Evolutionary conservation across 2,888 invertebrate species (phyloP), one percentile per base, ranked within the genome.

Genomic region (Osedax fenrisi): DNA sequence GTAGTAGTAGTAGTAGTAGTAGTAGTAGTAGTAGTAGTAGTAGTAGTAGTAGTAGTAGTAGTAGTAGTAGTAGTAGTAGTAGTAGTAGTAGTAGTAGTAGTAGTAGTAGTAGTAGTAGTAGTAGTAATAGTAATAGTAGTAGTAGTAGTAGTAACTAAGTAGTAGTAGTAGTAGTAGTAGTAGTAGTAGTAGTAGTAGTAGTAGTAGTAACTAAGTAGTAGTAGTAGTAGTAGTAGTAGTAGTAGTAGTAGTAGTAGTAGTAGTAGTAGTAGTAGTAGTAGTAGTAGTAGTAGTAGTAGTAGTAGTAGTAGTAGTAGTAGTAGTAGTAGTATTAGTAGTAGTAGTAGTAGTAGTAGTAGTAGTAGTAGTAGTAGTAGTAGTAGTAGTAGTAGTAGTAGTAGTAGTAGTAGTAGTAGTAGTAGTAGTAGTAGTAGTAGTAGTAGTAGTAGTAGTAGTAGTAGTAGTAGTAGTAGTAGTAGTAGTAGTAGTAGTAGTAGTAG

Each of bases 1-100:
- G 56, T 56, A 56, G 56, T 56, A 56, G 56, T 0, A 56, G 0
- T 56, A 56, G 56, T 56, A 0, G 56, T 56, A 56, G 56, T 56
- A 0, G 56, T 56, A 56, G 56, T 56, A 56, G 56, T 56, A 56
- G 56, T 56, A 56, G 0, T 56, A 56, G 56, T 56, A 0, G 56
- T 56, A 56, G 56, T 56, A 0, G 56, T 56, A 56, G 56, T 56
- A 0, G 56, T 56, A 0, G 56, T 56, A 56, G 56, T 56, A 56
- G 56, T 56, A 56, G 56, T 56, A 56, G 56, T 56, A 56, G 56
- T 56, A 56, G 56, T 56, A 56, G 56, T 56, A 56, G 56, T 56
- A 56, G 56, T 56, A 56, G 56, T 56, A 56, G 56, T 56, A 56
- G 56, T 56, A 56, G 56, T 56, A 56, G 56, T 56, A 56, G 56